Evolutionary conservation across 2,113 vertebrate genomes (phyloP).

Genomic region (Pantherophis guttatus): DNA sequence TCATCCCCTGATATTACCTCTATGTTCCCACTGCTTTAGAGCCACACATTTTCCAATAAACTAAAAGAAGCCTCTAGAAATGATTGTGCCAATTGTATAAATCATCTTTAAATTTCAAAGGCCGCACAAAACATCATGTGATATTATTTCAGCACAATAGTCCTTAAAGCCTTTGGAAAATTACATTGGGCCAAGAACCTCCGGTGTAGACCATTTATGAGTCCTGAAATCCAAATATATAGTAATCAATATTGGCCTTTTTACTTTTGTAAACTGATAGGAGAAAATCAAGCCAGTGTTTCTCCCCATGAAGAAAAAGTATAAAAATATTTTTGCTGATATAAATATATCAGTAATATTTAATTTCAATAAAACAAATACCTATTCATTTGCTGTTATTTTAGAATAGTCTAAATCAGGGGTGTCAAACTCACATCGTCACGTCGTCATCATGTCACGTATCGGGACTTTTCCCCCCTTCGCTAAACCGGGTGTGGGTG

Average conservation of each 20-base stretch:
- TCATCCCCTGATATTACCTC: background rate
- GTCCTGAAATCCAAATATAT: background rate
- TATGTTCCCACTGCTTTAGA: background rate
- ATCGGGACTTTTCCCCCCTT: too few relatives aligned
- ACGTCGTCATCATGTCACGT: too few relatives aligned
- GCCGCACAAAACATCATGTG: background rate
- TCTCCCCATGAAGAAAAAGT: background rate
- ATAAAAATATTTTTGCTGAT: background rate
- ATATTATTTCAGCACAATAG: background rate
- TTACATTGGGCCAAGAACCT: background rate
- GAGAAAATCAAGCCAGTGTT: background rate
- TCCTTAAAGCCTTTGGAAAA: background rate
- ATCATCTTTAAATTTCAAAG: background rate
- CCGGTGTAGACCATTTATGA: background rate
- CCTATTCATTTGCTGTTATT: background rate
- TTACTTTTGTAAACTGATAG: background rate
- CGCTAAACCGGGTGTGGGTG: too few relatives aligned
- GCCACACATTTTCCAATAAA: background rate
- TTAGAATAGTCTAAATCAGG: background rate
- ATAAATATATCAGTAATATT: background rate
- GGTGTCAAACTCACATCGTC: too few relatives aligned
- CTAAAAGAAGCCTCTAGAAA: background rate
- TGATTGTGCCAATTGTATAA: background rate
- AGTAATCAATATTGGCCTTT: background rate
- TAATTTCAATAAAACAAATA: background rate